Evolutionary conservation across 2,797 vertebrate species (phyloP).

Genomic region (Gambelia wislizenii): DNA sequence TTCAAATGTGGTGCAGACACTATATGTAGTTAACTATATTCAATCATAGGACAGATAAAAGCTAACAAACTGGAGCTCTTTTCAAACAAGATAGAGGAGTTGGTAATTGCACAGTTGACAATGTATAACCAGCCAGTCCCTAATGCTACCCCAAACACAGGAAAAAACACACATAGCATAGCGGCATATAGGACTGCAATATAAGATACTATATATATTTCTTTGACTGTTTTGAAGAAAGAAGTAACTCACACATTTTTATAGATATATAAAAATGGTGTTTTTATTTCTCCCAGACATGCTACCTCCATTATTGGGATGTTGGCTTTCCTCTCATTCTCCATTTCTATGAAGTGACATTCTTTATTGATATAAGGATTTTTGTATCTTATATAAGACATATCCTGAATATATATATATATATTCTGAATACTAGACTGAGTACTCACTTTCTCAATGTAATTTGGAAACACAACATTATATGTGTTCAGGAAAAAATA

Average conservation of each 20-base stretch:
- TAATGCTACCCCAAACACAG: not conserved
- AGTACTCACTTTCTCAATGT: not conserved
- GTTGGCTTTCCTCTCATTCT: not conserved
- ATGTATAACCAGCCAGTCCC: too few species aligned
- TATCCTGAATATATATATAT: not conserved
- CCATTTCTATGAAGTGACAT: not conserved
- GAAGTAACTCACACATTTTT: not conserved
- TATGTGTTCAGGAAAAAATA: not conserved
- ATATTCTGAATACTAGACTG: not conserved
- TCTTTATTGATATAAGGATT: not conserved
- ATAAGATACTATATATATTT: not conserved
- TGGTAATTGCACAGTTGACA: too few species aligned
- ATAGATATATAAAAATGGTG: not conserved
- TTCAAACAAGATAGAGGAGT: not conserved
- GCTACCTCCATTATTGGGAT: not conserved
- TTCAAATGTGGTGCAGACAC: not conserved
- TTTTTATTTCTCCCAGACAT: not conserved
- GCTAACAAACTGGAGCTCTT: not conserved
- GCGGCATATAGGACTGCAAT: not conserved
- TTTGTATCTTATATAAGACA: not conserved
- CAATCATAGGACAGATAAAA: not conserved
- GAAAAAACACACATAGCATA: not conserved
- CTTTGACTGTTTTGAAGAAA: not conserved
- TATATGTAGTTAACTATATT: not conserved
- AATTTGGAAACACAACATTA: constrained; percentile 5